These are phyloP conservation scores for Erythrocercus mccallii DNA, from an alignment of 2,113 vertebrate genomes.

Conservation along the genomic window DNA sequence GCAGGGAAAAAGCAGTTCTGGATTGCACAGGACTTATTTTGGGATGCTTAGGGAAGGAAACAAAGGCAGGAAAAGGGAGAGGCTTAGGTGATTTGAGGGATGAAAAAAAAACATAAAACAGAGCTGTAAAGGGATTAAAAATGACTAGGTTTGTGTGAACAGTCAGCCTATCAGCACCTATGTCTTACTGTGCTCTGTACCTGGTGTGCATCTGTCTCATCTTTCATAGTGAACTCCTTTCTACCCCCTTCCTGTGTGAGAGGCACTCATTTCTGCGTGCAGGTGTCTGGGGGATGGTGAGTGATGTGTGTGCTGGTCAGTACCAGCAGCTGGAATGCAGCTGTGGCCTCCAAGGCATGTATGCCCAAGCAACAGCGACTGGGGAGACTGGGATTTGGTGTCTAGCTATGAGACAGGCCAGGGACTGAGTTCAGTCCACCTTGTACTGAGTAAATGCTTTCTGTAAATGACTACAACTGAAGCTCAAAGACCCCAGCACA, in stretches of 20 bases:
- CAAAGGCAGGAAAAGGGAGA: background rate
- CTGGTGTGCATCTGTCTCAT: background rate
- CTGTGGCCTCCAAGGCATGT: background rate
- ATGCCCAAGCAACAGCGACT: background rate
- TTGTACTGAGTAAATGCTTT: background rate
- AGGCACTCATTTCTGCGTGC: background rate
- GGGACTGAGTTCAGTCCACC: background rate
- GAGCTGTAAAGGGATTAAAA: background rate
- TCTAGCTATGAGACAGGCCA: accelerated
- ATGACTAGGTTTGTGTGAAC: background rate
- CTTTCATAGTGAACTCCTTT: background rate
- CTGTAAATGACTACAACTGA: background rate
- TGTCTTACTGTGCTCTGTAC: background rate
- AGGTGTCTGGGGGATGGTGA: background rate
- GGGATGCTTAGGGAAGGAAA: background rate
- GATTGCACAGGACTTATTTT: background rate
- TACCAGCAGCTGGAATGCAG: background rate
- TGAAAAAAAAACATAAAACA: background rate
- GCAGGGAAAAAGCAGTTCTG: background rate
- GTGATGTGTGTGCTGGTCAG: background rate
- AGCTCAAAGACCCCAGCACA: background rate
- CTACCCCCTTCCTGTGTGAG: background rate
- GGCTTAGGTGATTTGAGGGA: background rate
- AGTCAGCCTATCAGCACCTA: accelerated
- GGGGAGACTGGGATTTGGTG: background rate